Conservation (phyloP, 53 echinoderm and acorn worm genomes). For the Paracentrotus lividus region DNA sequence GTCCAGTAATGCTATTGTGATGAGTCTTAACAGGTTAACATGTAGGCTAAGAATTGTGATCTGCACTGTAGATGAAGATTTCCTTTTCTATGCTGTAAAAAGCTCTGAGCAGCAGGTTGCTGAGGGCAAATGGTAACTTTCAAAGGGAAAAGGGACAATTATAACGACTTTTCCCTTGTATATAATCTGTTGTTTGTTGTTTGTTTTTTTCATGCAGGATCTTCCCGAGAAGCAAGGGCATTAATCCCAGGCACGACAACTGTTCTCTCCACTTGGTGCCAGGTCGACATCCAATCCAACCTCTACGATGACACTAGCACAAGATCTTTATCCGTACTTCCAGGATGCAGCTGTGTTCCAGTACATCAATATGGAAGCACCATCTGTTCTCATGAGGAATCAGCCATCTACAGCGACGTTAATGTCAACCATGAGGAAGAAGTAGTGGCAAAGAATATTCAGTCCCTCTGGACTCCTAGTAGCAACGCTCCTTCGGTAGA, state of each 20-base stretch:
- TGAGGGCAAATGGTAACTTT: too few relatives aligned
- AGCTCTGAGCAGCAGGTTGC: too few relatives aligned
- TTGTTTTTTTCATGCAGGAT: neutral
- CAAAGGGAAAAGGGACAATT: too few relatives aligned
- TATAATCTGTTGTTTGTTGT: neutral
- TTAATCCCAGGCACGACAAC: neutral
- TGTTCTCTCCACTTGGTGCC: neutral
- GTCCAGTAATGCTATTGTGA: too few relatives aligned
- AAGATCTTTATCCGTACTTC: neutral
- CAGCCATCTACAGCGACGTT: neutral
- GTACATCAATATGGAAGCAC: neutral
- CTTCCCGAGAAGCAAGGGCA: too few relatives aligned
- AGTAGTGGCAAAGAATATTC: neutral
- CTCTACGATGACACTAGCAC: neutral
- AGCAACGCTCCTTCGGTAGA: neutral
- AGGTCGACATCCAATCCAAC: neutral
- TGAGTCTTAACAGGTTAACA: too few relatives aligned
- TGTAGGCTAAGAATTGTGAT: too few relatives aligned
- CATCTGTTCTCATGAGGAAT: neutral
- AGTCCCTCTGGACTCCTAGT: neutral
- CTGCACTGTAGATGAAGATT: too few relatives aligned
- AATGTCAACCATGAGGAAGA: neutral
- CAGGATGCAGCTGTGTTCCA: slow-evolving; percentile 3
- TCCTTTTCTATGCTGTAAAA: too few relatives aligned
- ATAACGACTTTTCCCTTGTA: too few relatives aligned